Evolutionary conservation across 2,797 vertebrate genomes (phyloP).

Genomic region (Gymnodraco acuticeps): DNA sequence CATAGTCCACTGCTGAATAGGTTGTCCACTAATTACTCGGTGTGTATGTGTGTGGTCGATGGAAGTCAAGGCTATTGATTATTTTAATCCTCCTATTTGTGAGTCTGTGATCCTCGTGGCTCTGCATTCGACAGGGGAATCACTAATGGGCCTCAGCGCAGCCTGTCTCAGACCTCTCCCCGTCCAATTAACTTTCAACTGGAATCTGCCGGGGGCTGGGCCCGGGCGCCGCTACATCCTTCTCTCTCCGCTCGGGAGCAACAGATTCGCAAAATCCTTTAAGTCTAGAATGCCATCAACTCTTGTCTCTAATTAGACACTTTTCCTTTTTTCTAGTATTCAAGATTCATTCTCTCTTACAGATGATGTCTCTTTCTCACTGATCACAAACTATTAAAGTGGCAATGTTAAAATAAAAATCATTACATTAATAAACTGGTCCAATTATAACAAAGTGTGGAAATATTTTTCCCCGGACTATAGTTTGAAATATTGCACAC

Average conservation of each 20-base stretch:
- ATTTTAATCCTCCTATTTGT: slow-evolving; percentile 92
- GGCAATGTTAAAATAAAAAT: background rate
- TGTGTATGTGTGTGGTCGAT: slow-evolving; percentile 80
- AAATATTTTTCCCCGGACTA: background rate
- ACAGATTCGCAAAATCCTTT: slow-evolving; percentile 80
- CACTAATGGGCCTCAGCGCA: slow-evolving; percentile 87
- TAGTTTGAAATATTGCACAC: background rate
- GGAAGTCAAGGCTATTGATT: slow-evolving; percentile 90
- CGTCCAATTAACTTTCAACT: slow-evolving; percentile 89
- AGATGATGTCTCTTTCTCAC: background rate
- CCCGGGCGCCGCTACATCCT: slow-evolving; percentile 60
- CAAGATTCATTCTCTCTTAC: slow-evolving; percentile 45
- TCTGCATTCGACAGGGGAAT: slow-evolving; percentile 88
- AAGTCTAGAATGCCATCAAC: slow-evolving; percentile 76
- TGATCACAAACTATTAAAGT: slow-evolving; percentile 3
- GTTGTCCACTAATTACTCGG: slow-evolving; percentile 85
- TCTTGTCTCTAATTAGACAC: slow-evolving; percentile 77
- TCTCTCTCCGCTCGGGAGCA: slow-evolving; percentile 69
- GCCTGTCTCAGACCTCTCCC: slow-evolving; percentile 87
- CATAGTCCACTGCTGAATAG: slow-evolving; percentile 84
- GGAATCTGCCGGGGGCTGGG: slow-evolving; percentile 80
- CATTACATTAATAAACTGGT: background rate
- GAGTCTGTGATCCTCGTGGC: slow-evolving; percentile 90
- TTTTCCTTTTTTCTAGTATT: slow-evolving; percentile 64
- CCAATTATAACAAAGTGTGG: background rate